These are phyloP conservation scores for Donacobius atricapilla DNA, from an alignment of 2,113 vertebrate species.

Conservation along the genomic window DNA sequence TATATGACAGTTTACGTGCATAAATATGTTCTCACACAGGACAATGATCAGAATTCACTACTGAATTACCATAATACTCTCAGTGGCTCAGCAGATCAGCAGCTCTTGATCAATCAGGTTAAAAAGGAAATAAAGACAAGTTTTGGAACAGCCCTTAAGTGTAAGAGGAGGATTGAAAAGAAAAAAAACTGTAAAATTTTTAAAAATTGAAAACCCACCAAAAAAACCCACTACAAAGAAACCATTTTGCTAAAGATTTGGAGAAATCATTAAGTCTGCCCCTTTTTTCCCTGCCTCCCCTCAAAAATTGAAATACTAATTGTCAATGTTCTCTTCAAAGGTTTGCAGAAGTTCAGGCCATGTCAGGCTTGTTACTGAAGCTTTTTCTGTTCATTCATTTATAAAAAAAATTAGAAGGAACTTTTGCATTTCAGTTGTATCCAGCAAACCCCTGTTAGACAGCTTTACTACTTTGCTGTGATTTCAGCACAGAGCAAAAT, in stretches of 20 bases:
- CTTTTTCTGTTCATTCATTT: neutral
- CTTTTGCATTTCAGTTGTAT: neutral
- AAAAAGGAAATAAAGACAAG: neutral
- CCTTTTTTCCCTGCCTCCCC: neutral
- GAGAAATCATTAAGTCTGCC: conserved; percentile 29
- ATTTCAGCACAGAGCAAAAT: neutral
- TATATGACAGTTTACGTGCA: neutral
- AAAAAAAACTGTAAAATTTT: neutral
- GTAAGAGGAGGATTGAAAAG: neutral
- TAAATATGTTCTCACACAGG: neutral
- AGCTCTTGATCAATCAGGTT: conserved; percentile 21
- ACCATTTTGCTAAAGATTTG: conserved; percentile 36
- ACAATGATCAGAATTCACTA: neutral
- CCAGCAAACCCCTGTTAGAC: neutral
- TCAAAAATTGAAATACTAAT: neutral
- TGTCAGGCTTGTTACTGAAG: neutral
- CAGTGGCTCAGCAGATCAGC: neutral
- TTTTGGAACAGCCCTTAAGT: neutral
- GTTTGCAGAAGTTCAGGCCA: neutral
- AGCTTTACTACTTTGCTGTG: neutral
- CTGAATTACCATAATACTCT: neutral
- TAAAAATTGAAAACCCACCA: neutral
- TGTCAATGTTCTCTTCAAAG: conserved; percentile 2
- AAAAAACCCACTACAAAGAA: neutral
- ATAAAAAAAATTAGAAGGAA: neutral